Evolutionary conservation across 2,113 vertebrate species (phyloP).

Genomic region (Oreochromis tanganicae): DNA sequence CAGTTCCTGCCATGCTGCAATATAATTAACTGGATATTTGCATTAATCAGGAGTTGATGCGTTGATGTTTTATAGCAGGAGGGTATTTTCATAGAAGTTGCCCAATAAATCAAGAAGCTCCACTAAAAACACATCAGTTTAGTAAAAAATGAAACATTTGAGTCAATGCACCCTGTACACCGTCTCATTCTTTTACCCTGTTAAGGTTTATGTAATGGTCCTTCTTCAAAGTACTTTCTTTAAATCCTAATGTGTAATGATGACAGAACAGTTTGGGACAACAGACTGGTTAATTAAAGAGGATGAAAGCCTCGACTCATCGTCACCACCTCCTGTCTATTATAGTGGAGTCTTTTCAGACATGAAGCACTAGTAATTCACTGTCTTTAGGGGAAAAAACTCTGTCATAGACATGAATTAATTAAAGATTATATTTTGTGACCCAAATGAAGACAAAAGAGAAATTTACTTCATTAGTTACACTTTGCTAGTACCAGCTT

Average conservation of each 20-base stretch:
- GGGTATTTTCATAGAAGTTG: not conserved
- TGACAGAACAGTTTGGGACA: not conserved
- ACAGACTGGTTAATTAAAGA: not conserved
- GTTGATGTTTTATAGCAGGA: not conserved
- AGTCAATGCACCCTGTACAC: not conserved
- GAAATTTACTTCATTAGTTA: accelerated
- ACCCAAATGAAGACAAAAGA: not conserved
- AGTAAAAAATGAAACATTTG: not conserved
- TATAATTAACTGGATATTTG: not conserved
- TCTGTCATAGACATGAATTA: not conserved
- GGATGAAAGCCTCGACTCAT: not conserved
- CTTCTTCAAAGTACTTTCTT: not conserved
- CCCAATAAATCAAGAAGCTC: not conserved
- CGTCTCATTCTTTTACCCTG: not conserved
- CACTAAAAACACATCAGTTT: not conserved
- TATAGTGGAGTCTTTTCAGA: accelerated
- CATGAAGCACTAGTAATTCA: not conserved
- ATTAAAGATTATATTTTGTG: not conserved
- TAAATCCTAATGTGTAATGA: accelerated
- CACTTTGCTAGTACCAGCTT: not conserved
- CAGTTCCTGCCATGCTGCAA: not conserved
- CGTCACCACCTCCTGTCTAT: not conserved
- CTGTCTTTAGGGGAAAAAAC: not conserved
- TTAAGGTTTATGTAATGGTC: not conserved
- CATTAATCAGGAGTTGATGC: not conserved